Percentiles rank a stretch among this genome's conserved stretches.
Evolutionary conservation across 2,113 vertebrate species (phyloP).

Genomic region (Argyrosomus japonicus): DNA sequence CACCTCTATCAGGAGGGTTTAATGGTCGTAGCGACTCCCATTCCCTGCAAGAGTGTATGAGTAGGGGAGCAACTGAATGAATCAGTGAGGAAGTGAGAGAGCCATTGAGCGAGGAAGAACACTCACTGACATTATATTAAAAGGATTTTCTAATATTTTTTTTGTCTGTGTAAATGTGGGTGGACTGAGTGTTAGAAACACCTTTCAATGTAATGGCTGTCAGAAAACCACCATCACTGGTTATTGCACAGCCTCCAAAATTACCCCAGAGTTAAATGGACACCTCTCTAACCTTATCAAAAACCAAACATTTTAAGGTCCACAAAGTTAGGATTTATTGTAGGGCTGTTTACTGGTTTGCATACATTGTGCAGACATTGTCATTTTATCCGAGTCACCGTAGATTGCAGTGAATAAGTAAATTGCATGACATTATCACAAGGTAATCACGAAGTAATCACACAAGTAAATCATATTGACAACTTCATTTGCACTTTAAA

Average conservation of each 20-base stretch:
- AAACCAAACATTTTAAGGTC: neutral
- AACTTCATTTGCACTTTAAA: neutral
- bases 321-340: neutral
- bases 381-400: neutral
- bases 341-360: neutral
- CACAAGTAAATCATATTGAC: neutral
- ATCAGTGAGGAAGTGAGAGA: slow-evolving; percentile 25
- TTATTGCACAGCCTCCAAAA: neutral
- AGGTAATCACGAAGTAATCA: neutral
- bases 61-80: slow-evolving; percentile 37
- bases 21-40: slow-evolving; percentile 19
- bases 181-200: slow-evolving; percentile 12
- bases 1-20: slow-evolving; percentile 21
- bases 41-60: slow-evolving; percentile 16
- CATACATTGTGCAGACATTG: neutral
- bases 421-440: neutral
- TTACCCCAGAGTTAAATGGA: neutral
- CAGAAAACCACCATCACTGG: neutral
- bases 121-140: slow-evolving; percentile 15
- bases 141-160: slow-evolving; percentile 14
- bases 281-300: neutral
- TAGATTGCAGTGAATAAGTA: neutral
- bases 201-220: neutral
- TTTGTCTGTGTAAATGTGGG: slow-evolving; percentile 10
- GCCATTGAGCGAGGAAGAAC: neutral